Percentiles rank a stretch among this genome's conserved stretches.
These are phyloP conservation scores for Pharmacophagus antenor DNA, from an alignment of 2,888 invertebrate genomes.

Conservation along the genomic window DNA sequence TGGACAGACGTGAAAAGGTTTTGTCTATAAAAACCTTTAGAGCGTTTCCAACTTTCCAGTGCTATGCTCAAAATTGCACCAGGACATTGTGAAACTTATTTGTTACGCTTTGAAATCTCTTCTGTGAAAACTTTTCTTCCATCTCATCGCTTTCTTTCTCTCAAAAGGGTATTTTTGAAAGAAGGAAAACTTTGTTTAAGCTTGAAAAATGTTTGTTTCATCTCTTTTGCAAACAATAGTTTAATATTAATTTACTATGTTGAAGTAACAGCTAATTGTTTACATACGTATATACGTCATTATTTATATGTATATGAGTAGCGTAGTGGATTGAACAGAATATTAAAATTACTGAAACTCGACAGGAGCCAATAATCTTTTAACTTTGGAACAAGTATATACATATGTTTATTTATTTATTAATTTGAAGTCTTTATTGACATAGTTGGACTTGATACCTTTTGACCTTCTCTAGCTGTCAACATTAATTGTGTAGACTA, in stretches of 20 bases:
- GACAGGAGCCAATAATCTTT: too few species aligned
- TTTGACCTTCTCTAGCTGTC: too few species aligned
- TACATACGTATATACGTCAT: too few species aligned
- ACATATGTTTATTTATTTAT: too few species aligned
- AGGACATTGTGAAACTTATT: slow-evolving; percentile 12
- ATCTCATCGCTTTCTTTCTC: slow-evolving; percentile 6
- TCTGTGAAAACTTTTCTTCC: slow-evolving; percentile 11
- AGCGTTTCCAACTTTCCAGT: slow-evolving; percentile 8
- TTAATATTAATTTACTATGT: background rate
- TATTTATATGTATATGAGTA: too few species aligned
- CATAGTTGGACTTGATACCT: too few species aligned
- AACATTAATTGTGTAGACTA: too few species aligned
- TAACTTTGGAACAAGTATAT: too few species aligned
- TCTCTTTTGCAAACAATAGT: background rate
- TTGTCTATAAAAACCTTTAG: background rate
- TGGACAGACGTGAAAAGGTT: background rate
- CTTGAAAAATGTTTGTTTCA: background rate
- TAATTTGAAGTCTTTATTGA: too few species aligned
- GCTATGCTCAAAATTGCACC: slow-evolving; percentile 7
- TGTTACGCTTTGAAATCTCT: slow-evolving; percentile 13
- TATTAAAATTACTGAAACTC: too few species aligned
- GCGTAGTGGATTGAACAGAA: too few species aligned
- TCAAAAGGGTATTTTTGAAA: background rate
- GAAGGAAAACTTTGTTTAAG: background rate
- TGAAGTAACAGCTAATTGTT: background rate